Evolutionary conservation across 2,888 invertebrate species (phyloP).

Genomic region (Eupeodes latifasciatus): DNA sequence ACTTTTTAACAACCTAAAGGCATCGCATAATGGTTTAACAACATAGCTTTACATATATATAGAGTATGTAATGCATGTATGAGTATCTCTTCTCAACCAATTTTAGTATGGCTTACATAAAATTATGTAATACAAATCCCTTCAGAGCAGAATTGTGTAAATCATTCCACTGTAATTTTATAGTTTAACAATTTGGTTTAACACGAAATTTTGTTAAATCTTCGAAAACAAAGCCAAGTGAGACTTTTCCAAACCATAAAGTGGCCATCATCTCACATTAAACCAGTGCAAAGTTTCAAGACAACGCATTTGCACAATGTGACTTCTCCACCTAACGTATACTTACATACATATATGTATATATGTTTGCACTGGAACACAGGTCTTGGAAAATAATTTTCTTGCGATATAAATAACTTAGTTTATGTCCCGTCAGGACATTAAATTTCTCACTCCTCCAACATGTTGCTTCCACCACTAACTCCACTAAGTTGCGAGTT

Average conservation of each 20-base stretch:
- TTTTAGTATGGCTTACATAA: too few relatives aligned
- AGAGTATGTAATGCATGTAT: too few relatives aligned
- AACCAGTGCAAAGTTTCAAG: conserved; percentile 28
- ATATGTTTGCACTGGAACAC: too few relatives aligned
- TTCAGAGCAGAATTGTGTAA: background rate
- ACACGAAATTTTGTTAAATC: background rate
- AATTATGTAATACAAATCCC: background rate
- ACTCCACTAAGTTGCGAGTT: background rate
- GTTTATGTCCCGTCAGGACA: conserved; percentile 59
- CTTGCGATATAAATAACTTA: conserved; percentile 58
- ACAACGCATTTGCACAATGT: conserved; percentile 9
- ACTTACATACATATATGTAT: too few relatives aligned
- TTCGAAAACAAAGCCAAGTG: background rate
- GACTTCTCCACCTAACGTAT: background rate
- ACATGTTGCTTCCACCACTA: conserved; percentile 30
- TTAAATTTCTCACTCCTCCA: conserved; percentile 54
- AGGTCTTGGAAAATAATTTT: conserved; percentile 49
- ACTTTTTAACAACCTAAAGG: too few relatives aligned
- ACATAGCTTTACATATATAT: too few relatives aligned
- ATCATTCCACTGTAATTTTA: background rate
- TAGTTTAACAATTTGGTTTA: background rate
- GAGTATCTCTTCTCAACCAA: too few relatives aligned
- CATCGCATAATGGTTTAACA: too few relatives aligned
- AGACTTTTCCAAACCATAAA: conserved; percentile 36
- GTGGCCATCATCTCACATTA: conserved; percentile 36